Evolutionary conservation across 2,888 invertebrate species (phyloP).

Genomic region (Phlogophora meticulosa): DNA sequence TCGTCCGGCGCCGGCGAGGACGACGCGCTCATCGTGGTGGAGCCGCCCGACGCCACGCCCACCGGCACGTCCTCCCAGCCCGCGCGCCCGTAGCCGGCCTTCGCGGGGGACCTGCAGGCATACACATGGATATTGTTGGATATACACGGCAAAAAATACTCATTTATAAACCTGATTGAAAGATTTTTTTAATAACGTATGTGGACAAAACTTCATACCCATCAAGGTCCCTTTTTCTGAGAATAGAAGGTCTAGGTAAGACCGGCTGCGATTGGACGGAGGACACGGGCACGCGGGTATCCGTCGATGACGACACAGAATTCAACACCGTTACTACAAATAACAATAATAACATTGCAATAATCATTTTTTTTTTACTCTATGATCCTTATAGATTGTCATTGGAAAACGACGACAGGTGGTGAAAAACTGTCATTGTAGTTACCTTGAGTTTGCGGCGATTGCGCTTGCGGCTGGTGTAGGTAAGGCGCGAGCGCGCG

Average conservation of each 20-base stretch:
- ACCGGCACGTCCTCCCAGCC: constrained; percentile 60
- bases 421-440: background rate
- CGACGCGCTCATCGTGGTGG: constrained; percentile 96
- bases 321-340: constrained; percentile 78
- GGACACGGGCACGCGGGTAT: constrained; percentile 64
- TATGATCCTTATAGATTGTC: too few relatives aligned
- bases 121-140: background rate
- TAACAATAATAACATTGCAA: background rate
- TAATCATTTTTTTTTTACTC: background rate
- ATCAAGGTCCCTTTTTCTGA: constrained; percentile 96
- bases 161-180: too few relatives aligned
- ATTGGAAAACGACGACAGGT: background rate
- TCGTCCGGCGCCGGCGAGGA: constrained; percentile 94
- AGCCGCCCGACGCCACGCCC: constrained; percentile 90
- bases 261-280: constrained; percentile 78
- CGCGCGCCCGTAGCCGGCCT: constrained; percentile 69
- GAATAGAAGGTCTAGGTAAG: constrained; percentile 95
- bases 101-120: constrained; percentile 89
- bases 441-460: constrained; percentile 66
- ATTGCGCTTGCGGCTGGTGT: constrained; percentile 70
- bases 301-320: constrained; percentile 73
- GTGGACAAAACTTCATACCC: constrained; percentile 85
- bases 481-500: constrained; percentile 82
- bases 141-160: background rate
- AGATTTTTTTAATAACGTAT: background rate